Conservation (phyloP, 1,140 invertebrate species). For the Neotoxoptera formosana region DNA sequence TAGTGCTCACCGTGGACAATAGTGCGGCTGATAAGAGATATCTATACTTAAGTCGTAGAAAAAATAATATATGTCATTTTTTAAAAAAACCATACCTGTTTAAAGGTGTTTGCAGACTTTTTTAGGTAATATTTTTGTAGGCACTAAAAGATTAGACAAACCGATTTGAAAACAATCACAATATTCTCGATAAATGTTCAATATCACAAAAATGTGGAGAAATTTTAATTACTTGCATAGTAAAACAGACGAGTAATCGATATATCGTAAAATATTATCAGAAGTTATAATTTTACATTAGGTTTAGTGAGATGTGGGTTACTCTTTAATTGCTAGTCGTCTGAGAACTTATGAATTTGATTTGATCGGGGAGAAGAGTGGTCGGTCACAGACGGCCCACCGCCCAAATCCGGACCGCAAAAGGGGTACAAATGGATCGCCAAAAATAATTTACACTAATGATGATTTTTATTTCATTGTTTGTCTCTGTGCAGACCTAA, state of each 20-base stretch:
- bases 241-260: neutral
- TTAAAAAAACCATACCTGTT: neutral
- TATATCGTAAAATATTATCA: neutral
- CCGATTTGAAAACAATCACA: neutral
- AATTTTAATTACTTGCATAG: neutral
- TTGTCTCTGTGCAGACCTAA: too few relatives aligned
- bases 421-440: too few relatives aligned
- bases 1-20: too few relatives aligned
- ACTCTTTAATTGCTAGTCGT: neutral
- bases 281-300: neutral
- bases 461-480: too few relatives aligned
- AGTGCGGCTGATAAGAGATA: too few relatives aligned
- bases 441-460: too few relatives aligned
- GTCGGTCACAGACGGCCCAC: too few relatives aligned
- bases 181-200: neutral
- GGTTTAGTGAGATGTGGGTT: neutral
- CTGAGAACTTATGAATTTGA: neutral
- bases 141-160: neutral
- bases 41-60: too few relatives aligned
- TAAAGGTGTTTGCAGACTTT: neutral
- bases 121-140: too few relatives aligned
- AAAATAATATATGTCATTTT: neutral
- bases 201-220: neutral
- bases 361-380: too few relatives aligned
- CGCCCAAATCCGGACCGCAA: too few relatives aligned